A percentile compares a stretch with the other conserved stretches of the same genome.
These are phyloP conservation scores for Fragum fragum DNA, from an alignment of 2,888 invertebrate species.

Conservation along the genomic window DNA sequence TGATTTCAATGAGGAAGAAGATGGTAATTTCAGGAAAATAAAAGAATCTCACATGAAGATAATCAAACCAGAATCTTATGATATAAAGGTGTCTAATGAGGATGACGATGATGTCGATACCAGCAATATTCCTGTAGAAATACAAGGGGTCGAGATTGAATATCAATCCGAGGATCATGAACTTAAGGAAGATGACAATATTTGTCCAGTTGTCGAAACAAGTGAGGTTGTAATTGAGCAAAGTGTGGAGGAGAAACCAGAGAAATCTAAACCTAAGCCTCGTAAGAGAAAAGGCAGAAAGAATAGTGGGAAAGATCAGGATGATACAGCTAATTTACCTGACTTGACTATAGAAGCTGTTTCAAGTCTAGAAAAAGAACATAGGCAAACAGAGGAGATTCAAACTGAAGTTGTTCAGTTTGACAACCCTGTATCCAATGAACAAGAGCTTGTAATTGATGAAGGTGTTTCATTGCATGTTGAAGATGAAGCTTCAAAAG, in stretches of 20 bases:
- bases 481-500: constrained; percentile 69
- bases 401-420: constrained; percentile 63
- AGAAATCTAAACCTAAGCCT: constrained; percentile 50
- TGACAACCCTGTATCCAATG: constrained; percentile 64
- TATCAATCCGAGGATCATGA: constrained; percentile 61
- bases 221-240: constrained; percentile 65
- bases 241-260: constrained; percentile 45
- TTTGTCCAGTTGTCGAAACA: constrained; percentile 64
- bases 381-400: constrained; percentile 45
- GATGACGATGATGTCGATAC: constrained; percentile 48
- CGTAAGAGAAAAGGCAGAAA: constrained; percentile 55
- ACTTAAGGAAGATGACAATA: constrained; percentile 59
- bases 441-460: constrained; percentile 71
- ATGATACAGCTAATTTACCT: neutral
- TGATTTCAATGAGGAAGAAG: constrained; percentile 71
- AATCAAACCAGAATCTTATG: constrained; percentile 55
- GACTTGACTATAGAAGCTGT: constrained; percentile 61
- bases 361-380: constrained; percentile 56
- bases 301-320: constrained; percentile 49
- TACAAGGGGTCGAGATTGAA: constrained; percentile 61
- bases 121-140: constrained; percentile 54
- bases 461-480: constrained; percentile 69
- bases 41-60: constrained; percentile 65
- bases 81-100: constrained; percentile 42
- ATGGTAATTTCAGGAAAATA: constrained; percentile 49